phyloP scores from a whole-genome alignment of 2,113 vertebrate species.

The Sinocyclocheilus maitianheensis region DNA sequence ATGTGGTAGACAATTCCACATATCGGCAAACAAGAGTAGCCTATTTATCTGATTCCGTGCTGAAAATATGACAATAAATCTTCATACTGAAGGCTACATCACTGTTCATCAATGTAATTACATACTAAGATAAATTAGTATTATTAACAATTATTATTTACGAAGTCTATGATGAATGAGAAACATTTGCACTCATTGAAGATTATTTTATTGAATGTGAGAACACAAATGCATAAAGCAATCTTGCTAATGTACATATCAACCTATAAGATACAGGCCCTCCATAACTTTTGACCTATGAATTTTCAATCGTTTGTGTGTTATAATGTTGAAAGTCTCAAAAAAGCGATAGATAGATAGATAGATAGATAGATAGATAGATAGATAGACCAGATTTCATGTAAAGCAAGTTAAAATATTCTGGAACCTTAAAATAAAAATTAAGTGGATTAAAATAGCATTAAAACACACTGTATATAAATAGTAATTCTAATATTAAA shows the following conservation, averaged over 20 bases:
- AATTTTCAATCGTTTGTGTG: background rate
- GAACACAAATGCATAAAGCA: background rate
- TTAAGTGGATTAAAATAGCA: background rate
- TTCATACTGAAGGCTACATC: background rate
- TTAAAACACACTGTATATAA: background rate
- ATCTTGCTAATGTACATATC: background rate
- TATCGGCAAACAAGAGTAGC: background rate
- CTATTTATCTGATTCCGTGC: background rate
- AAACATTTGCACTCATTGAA: background rate
- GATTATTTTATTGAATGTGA: constrained; percentile 9
- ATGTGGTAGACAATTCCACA: background rate
- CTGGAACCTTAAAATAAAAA: background rate
- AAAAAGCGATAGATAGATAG: too few species aligned
- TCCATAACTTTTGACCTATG: background rate
- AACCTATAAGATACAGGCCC: background rate
- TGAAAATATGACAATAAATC: background rate
- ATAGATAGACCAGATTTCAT: too few species aligned
- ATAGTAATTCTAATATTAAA: background rate
- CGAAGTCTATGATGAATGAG: too few species aligned
- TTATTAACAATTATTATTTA: background rate
- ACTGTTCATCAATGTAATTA: background rate
- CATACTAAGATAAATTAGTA: background rate
- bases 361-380: too few species aligned
- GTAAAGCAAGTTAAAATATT: background rate
- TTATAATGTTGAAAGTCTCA: background rate